Evolutionary conservation across 2,888 invertebrate genomes (phyloP).

Genomic region (Hydraecia micacea): DNA sequence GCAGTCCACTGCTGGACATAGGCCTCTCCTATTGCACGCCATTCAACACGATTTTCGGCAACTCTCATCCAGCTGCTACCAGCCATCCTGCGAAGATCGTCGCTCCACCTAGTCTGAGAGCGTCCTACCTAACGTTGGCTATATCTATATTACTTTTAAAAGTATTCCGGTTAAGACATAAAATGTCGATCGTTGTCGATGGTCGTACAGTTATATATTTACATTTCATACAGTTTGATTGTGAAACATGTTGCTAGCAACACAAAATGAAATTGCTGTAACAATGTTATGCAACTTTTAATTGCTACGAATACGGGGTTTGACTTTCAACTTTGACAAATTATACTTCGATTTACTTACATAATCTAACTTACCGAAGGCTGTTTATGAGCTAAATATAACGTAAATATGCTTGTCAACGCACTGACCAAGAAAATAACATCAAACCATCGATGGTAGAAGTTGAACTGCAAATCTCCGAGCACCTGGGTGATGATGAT

Average conservation of each 20-base stretch:
- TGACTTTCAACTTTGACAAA: background rate
- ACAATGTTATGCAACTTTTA: constrained; percentile 3
- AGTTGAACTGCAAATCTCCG: constrained; percentile 99
- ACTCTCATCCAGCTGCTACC: too few species aligned
- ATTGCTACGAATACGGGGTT: background rate
- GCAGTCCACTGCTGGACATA: too few species aligned
- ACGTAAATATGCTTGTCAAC: constrained; percentile 97
- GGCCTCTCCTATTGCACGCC: too few species aligned
- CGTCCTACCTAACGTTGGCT: too few species aligned
- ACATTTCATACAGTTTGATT: background rate
- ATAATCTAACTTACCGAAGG: constrained; percentile 88
- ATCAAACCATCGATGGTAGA: constrained; percentile 99
- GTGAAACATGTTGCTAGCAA: background rate
- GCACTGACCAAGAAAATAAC: constrained; percentile 99
- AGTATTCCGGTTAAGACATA: too few species aligned
- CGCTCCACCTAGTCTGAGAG: too few species aligned
- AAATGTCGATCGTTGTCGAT: too few species aligned
- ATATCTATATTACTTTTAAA: too few species aligned
- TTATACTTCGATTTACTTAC: background rate
- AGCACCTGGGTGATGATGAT: constrained; percentile 96
- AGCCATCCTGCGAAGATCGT: too few species aligned
- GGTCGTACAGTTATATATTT: background rate
- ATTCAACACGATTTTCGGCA: too few species aligned
- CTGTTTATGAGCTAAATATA: constrained; percentile 98
- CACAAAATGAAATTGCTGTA: background rate